Evolutionary conservation across 2,888 invertebrate species (phyloP), one percentile per base, ranked within the genome.

Genomic region (Pediacus dermestoides): DNA sequence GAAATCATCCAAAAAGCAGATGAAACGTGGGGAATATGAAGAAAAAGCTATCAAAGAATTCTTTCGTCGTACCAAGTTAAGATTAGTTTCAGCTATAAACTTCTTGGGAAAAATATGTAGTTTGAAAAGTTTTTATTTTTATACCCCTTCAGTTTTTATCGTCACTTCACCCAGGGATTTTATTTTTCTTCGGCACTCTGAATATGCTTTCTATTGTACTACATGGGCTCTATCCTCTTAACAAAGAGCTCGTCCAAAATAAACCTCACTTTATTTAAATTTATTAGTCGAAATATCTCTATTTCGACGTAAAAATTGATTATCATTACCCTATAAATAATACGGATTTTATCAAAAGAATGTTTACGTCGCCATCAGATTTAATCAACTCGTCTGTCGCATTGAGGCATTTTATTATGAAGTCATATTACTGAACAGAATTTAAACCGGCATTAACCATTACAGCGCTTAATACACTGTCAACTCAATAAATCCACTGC

Each of bases 81-180:
- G 48, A 48, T 50, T 50, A 50, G 50, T 48, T 50, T 49, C 39
- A 30, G 41, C 45, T 35, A 38, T 47, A 44, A 41, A 34, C 28
- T 28, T 35, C 42, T 45, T 26, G 8, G 28, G 36, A 45, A 39
- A 32, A 38, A 42, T 45, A 37, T 48, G 42, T 44, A 42, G 44
- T 44, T 44, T 32, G 39, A 15, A 33, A 44, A 37, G 31, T 44
- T 47, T 38, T 33, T 41, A 40, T 48, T 48, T 48, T 48, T 48
- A 44, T 37, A 42, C 34, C 37, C 35, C 14, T 14, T 16, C 32
- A 14, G 27, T 30, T 41, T 41, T 41, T 28, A 33, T 37, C 37
- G 27, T 18, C 11, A 18, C 15, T 22, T 31, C 22, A n/a, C 15
- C 14, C 13, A 7, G 31, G 36, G 40, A 30, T 7, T 22, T 25